Conservation (phyloP, 2,888 invertebrate genomes). For the Nephrocerus scutellatus region DNA sequence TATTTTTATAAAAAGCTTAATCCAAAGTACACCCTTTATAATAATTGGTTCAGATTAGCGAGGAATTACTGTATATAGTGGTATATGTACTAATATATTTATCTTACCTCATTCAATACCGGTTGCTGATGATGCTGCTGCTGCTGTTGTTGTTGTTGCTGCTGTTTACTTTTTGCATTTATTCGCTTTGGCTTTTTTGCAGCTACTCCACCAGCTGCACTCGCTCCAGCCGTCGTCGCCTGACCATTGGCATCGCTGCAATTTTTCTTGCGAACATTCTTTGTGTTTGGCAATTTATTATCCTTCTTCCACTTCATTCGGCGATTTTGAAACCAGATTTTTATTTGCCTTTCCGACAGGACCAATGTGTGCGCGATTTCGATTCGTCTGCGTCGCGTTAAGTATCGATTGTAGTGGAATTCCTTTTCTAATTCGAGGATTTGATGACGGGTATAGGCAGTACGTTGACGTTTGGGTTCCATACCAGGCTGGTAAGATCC, state of each 20-base stretch:
- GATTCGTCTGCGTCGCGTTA: constrained; percentile 89
- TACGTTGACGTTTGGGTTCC: constrained; percentile 93
- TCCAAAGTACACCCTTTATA: not conserved
- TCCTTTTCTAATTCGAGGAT: constrained; percentile 96
- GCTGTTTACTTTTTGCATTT: constrained; percentile 37
- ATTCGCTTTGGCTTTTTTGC: constrained; percentile 43
- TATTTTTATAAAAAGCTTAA: constrained; percentile 1
- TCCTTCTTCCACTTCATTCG: constrained; percentile 83
- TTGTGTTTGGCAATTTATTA: constrained; percentile 51
- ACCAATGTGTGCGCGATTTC: constrained; percentile 96
- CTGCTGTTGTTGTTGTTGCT: constrained; percentile 27
- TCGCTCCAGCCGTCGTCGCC: constrained; percentile 32
- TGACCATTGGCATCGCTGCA: constrained; percentile 48
- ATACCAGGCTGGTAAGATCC: constrained; percentile 84
- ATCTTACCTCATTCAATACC: constrained; percentile 46
- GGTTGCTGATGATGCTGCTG: constrained; percentile 29
- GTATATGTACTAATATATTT: no score
- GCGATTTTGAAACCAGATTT: constrained; percentile 82
- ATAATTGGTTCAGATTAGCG: not conserved
- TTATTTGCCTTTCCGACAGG: constrained; percentile 84
- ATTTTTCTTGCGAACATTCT: constrained; percentile 60
- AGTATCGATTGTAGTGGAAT: constrained; percentile 95
- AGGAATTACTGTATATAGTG: no score
- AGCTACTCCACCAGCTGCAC: constrained; percentile 27
- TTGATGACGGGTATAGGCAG: constrained; percentile 96